Evolutionary conservation across 2,113 vertebrate species (phyloP), one percentile per base, ranked within the genome.

Genomic region (Tachysurus vachellii): DNA sequence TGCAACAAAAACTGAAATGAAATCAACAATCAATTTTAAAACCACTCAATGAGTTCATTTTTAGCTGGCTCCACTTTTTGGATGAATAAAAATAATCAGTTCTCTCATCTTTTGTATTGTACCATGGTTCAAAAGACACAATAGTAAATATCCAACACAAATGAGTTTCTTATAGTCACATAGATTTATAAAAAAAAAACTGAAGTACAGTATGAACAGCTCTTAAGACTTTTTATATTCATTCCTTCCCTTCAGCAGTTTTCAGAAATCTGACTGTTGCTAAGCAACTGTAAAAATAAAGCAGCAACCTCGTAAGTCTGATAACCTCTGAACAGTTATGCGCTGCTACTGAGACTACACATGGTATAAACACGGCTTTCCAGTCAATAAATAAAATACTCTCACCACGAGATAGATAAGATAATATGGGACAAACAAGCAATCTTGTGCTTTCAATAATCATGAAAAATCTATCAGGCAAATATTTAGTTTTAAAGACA

Each of bases 211-310:
- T 26, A 89, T 76, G 75, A 88, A 71, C 44, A 79, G 61, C 57
- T 89, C 88, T 88, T 64, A 82, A 82, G 88, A 89, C 44, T 85
- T 91, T 89, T 89, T 84, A 82, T 77, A 89, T 89, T 87, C 79
- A 75, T 88, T 54, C 87, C 56, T 89, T 89, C 82, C 85, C 82
- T 68, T 82, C 64, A 89, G 87, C 90, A 89, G 77, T 89, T 88
- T 61, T 83, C 85, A 91, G 82, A 90, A 84, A 91, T 92, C 88
- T 85, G 91, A 88, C 89, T 90, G 95, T 95, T 95, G 95, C 95
- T 94, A 91, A 91, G 95, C 94, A 95, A 95, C 95, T 94, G 94
- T 93, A 92, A 94, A 84, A 94, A 93, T 93, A 86, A 92, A 91
- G 84, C 87, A 92, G 90, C 87, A 73, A 89, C 82, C 93, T 92